Conservation (phyloP, 1,140 invertebrate genomes). For the Neoseiulus cucumeris region DNA sequence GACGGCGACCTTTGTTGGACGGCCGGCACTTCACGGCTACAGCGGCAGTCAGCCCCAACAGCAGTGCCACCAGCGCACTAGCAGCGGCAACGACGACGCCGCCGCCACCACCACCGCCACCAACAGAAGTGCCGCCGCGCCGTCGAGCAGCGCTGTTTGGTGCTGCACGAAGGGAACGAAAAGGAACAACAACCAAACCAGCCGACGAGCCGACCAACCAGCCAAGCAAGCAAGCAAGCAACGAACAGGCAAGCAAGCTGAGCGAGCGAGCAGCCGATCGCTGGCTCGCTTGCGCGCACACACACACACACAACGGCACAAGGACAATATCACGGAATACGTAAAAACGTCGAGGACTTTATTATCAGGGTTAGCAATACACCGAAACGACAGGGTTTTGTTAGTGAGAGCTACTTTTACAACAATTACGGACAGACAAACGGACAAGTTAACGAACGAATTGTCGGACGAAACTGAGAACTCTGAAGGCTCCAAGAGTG, state of each 20-base stretch:
- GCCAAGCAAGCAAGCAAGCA: not conserved
- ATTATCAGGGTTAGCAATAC: not conserved
- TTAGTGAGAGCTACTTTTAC: no score
- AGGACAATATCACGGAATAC: constrained; percentile 11
- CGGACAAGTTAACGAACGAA: no score
- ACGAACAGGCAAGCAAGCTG: not conserved
- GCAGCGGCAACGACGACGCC: not conserved
- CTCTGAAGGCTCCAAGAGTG: no score
- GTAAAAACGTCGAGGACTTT: constrained; percentile 12
- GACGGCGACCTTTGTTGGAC: not conserved
- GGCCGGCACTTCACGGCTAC: not conserved
- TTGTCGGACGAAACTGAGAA: no score
- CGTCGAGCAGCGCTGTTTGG: not conserved
- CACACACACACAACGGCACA: not conserved
- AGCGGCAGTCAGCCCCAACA: not conserved
- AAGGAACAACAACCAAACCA: not conserved
- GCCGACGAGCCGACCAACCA: not conserved
- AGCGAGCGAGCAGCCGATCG: not conserved
- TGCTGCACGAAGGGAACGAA: not conserved
- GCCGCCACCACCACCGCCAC: not conserved
- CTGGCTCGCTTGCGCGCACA: no score
- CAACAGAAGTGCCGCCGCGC: not conserved
- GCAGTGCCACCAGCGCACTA: not conserved
- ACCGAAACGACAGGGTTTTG: no score
- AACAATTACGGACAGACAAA: no score